A percentile compares a stretch with the other conserved stretches of the same genome.
phyloP scores from a whole-genome alignment of 2,888 invertebrate genomes.

The Dorcus parallelipipedus region DNA sequence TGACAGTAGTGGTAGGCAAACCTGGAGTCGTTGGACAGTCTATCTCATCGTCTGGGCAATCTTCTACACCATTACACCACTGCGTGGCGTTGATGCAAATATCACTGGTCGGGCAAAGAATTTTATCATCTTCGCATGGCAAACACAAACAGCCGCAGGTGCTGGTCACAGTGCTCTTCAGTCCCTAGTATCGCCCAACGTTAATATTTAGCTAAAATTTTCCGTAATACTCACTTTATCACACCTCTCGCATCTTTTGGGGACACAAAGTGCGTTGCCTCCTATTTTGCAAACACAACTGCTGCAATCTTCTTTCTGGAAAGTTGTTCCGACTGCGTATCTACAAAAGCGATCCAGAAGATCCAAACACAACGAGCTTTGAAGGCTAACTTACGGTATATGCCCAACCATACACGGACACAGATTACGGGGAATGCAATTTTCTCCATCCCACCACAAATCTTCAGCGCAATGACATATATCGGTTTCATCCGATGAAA shows the following conservation, averaged over 20 bases:
- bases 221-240: constrained; percentile 43
- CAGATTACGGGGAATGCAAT: constrained; percentile 66
- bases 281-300: constrained; percentile 77
- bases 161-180: constrained; percentile 58
- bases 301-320: constrained; percentile 70
- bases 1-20: constrained; percentile 23
- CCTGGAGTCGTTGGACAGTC: constrained; percentile 51
- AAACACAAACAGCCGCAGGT: constrained; percentile 72
- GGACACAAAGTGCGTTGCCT: constrained; percentile 67
- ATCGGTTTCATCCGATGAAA: constrained; percentile 2
- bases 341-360: constrained; percentile 42
- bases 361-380: constrained; percentile 14
- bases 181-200: constrained; percentile 41
- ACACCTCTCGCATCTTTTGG: constrained; percentile 68
- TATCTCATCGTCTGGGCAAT: constrained; percentile 81
- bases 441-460: constrained; percentile 69
- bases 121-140: constrained; percentile 64
- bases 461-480: constrained; percentile 56
- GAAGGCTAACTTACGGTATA: constrained; percentile 50
- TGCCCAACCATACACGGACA: constrained; percentile 77
- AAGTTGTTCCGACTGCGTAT: constrained; percentile 70
- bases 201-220: not conserved
- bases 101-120: constrained; percentile 70
- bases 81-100: constrained; percentile 64
- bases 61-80: constrained; percentile 80